Evolutionary conservation across 2,797 vertebrate genomes (phyloP).

Genomic region (Neopelma chrysocephalum): DNA sequence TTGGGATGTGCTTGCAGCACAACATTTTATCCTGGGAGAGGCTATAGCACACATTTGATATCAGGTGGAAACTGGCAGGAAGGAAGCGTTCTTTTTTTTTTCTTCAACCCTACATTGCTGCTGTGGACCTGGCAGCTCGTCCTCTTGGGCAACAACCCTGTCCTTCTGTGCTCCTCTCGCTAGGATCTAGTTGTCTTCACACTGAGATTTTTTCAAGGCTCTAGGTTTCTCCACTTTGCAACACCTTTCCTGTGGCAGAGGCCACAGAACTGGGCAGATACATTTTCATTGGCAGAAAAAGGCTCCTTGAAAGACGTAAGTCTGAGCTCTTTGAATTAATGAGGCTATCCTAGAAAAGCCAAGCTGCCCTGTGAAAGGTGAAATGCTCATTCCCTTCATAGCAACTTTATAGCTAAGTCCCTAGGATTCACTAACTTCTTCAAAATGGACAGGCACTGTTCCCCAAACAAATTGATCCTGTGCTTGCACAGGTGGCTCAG

Average conservation of each 20-base stretch:
- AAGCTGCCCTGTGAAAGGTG: neutral
- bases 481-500: neutral
- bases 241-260: neutral
- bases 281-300: neutral
- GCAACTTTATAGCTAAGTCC: neutral
- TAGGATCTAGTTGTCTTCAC: neutral
- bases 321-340: neutral
- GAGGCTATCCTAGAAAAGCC: neutral
- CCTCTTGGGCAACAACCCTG: neutral
- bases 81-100: neutral
- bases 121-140: neutral
- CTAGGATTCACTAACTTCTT: neutral
- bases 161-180: neutral
- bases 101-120: neutral
- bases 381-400: neutral
- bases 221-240: neutral
- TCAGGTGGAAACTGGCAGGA: neutral
- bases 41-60: neutral
- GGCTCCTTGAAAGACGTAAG: fast-evolving
- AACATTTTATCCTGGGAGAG: neutral
- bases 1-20: neutral
- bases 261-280: neutral
- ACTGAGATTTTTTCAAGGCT: neutral
- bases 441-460: neutral
- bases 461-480: neutral